Base-by-base conservation (phyloP, 2,888 invertebrate genomes). In the Rhogogaster chlorosoma region DNA sequence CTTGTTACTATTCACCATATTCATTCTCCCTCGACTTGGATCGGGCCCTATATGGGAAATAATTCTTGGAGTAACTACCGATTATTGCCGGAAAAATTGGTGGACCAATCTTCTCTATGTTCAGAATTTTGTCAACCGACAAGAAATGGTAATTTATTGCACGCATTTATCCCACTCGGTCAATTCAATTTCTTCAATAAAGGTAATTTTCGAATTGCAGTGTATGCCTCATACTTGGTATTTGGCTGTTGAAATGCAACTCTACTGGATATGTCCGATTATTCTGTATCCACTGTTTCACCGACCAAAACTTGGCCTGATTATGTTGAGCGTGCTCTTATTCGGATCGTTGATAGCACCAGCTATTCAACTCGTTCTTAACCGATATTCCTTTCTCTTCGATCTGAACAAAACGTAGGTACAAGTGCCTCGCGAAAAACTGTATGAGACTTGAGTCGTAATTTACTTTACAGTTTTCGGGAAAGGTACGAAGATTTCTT, bases 191-290 rank as follows among this genome's bases (percentile, higher is more conserved):
- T 0, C 3, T 32, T 6, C 15, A 32, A 49, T 32, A 53, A 26
- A 0, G 49, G 18, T 38, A 26, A 49, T 77, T 49, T 53, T 77
- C n/a, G 2, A 53, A 77, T 22, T 42, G 9, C 83, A 92, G 94
- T 95, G 95, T 89, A 89, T 95, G 57, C 93, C 93, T 45, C 95
- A 95, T 88, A 94, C 95, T 0, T 95, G 95, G 95, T 95, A 95
- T 88, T 90, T 95, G 70, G 94, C 95, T 7, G 94, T 95, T 18
- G 95, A 95, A 88, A 95, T 95, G 88, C 95, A 95, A 89, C 89
- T 95, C 64, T 95, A 94, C 88, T 92, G 95, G 88, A 85, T 95
- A 15, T 94, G 95, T 1, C 95, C 95, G 1, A 87, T 95, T 1
- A 92, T 95, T 85, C 91, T 95, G 4, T 94, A 94, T 85, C 94